Evolutionary conservation across 2,888 invertebrate genomes (phyloP).

Genomic region (Graphium colonna): DNA sequence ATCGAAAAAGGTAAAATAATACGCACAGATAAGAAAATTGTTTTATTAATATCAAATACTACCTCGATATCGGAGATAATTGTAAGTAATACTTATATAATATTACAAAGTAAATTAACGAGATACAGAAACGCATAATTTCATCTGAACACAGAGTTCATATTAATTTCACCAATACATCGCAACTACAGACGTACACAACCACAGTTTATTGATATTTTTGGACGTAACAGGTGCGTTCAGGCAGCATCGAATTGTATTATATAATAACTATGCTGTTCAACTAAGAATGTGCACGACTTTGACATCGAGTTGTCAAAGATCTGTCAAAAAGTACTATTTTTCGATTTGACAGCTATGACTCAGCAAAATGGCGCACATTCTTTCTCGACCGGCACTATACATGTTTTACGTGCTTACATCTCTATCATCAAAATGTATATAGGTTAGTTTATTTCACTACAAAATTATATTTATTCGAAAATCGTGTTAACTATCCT

Average conservation of each 20-base stretch:
- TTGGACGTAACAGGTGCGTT: conserved; percentile 23
- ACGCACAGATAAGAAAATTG: conserved; percentile 33
- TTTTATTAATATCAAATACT: conserved; percentile 47
- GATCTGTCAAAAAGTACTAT: no score
- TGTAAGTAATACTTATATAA: conserved; percentile 41
- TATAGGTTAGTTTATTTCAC: conserved; percentile 31
- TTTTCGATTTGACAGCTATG: no score
- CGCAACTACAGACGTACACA: conserved; percentile 15
- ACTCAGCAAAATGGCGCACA: no score
- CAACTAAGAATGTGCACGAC: no score
- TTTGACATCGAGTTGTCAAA: no score
- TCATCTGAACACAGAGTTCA: conserved; percentile 31
- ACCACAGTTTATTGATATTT: conserved; percentile 20
- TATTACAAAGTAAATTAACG: conserved; percentile 35
- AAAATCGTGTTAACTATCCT: conserved; percentile 36
- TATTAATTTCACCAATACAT: conserved; percentile 9
- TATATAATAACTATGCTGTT: no score
- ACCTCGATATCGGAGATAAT: conserved; percentile 39
- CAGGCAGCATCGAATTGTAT: conserved; percentile 3
- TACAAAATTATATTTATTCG: conserved; percentile 24
- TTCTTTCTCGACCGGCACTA: no score
- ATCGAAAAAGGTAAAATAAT: no score
- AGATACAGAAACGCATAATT: conserved; percentile 35
- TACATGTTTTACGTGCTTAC: conserved; percentile 4
- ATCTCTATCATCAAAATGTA: conserved; percentile 16